Evolutionary conservation across 1,140 invertebrate species (phyloP).

Genomic region (Pteromalus puparum): DNA sequence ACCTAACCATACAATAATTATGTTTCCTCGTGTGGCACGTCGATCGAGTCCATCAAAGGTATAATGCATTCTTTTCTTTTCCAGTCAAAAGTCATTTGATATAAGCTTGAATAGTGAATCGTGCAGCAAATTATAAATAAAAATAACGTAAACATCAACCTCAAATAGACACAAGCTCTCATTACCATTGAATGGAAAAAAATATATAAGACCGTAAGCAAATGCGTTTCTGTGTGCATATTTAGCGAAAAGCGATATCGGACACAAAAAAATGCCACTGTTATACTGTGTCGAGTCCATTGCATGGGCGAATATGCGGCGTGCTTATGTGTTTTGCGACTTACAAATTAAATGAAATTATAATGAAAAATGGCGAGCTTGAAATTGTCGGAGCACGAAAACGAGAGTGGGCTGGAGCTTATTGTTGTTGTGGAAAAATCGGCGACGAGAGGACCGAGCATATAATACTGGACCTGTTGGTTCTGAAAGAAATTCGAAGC

Average conservation of each 20-base stretch:
- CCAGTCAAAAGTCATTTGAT: constrained; percentile 2
- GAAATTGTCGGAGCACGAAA: background rate
- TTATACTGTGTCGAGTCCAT: constrained; percentile 14
- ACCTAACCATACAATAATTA: background rate
- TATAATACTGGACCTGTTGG: background rate
- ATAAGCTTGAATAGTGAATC: background rate
- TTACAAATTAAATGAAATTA: background rate
- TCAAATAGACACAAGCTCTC: background rate
- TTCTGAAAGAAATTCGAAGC: background rate
- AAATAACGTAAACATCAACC: background rate
- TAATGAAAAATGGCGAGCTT: background rate
- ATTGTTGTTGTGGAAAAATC: constrained; percentile 23
- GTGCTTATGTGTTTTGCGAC: constrained; percentile 16
- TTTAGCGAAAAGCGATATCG: background rate
- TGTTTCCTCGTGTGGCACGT: background rate
- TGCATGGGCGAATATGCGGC: background rate
- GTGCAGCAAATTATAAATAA: background rate
- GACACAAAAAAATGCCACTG: constrained; percentile 1
- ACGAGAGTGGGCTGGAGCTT: background rate
- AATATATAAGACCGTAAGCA: background rate
- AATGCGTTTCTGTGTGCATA: constrained; percentile 4
- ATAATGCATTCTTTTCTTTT: background rate
- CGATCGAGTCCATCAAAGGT: background rate
- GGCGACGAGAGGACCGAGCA: background rate
- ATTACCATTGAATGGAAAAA: background rate